Evolutionary conservation across 1,140 invertebrate species (phyloP).

Genomic region (Aphelenchoides besseyi): DNA sequence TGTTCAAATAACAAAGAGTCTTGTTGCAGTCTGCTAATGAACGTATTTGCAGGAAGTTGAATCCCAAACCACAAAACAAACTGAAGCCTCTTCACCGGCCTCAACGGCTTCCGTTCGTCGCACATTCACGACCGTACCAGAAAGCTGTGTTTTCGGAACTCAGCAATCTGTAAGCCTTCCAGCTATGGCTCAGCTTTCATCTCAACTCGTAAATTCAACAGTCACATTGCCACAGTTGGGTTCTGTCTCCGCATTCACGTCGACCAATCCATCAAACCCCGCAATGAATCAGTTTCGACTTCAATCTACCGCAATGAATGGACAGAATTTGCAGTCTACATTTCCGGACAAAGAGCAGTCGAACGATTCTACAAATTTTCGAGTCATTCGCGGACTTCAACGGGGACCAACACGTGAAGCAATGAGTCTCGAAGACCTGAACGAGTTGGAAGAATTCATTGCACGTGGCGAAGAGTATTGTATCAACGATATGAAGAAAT

Average conservation of each 20-base stretch:
- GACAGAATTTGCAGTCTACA: no score
- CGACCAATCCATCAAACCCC: background rate
- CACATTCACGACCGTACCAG: slow-evolving; percentile 30
- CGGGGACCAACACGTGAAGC: slow-evolving; percentile 57
- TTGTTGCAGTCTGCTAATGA: no score
- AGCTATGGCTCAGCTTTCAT: background rate
- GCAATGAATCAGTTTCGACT: background rate
- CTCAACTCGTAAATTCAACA: background rate
- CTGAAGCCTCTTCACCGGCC: no score
- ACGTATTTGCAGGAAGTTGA: no score
- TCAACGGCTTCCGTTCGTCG: background rate
- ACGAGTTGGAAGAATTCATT: slow-evolving; percentile 56
- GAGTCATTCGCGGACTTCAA: background rate
- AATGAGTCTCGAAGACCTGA: slow-evolving; percentile 54
- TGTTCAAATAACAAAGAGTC: no score
- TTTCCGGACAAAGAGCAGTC: no score
- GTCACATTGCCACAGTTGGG: background rate
- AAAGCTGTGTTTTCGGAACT: slow-evolving; percentile 23
- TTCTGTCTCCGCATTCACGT: background rate
- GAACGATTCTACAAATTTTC: no score
- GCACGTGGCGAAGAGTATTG: slow-evolving; percentile 54
- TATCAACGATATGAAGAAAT: slow-evolving; percentile 56
- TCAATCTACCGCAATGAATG: background rate
- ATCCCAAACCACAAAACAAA: no score
- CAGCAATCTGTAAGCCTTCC: no score